Evolutionary conservation across 2,113 vertebrate species (phyloP), one percentile per base, ranked within the genome.

Genomic region (Trachemys scripta): DNA sequence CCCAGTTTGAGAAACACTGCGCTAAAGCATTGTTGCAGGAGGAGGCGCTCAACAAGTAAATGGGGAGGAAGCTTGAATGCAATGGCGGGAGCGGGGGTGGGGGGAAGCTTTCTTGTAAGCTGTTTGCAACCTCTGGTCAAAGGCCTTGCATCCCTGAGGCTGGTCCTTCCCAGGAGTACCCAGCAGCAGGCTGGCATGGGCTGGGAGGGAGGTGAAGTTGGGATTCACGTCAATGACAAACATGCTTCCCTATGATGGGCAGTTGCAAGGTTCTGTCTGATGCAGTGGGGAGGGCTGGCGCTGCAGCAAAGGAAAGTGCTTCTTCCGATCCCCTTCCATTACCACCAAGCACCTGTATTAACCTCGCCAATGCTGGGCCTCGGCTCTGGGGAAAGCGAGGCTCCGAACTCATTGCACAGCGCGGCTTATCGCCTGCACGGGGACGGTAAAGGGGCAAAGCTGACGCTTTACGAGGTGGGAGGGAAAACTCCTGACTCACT

Each of bases 401-500:
- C 27, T 9, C 31, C 35, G 13, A 20, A 38, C 17, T n/a, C 65
- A 38, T 10, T n/a, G 35, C 65, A 69, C 65, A 20, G 65, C 7
- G 6, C 7, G 16, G 35, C 6, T 35, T 69, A 19, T 19, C 16
- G 35, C 17, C 17, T 20, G 65, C 65, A 9, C 20, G 35, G 17
- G 35, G 17, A n/a, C 16, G 8, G 31, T 8, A 19, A n/a, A 17
- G 16, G 31, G 16, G 35, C 65, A 69, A 9, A 69, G 35, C 35
- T 4, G 2, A 47, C 11, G 11, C 42, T 45, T 45, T 11, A 27
- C 12, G 25, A 47, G 24, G 49, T n/a, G 75, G 75, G 20, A 35
- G 10, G 89, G 50, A 87, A 25, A 62, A 31, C 2, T 1, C n/a
- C 2, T 25, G 12, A 42, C 54, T 27, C 6, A 0, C 0, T 0